phyloP scores from a whole-genome alignment of 1,140 invertebrate genomes.

The Diorhabda sublineata region DNA sequence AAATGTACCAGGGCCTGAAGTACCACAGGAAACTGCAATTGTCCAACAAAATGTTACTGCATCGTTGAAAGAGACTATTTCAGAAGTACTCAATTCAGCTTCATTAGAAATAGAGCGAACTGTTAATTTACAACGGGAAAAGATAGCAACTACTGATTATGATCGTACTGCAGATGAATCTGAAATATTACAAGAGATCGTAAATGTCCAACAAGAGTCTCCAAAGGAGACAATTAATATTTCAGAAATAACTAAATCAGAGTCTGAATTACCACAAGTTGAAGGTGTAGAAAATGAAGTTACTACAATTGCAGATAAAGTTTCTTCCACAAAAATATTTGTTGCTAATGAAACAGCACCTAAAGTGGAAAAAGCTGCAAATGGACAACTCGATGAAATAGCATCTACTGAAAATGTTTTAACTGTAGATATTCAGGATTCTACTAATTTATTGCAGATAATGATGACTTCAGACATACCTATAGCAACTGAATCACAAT shows the following conservation, averaged over 20 bases:
- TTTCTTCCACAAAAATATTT: neutral
- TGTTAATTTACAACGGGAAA: neutral
- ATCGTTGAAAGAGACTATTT: no score
- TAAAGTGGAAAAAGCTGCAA: neutral
- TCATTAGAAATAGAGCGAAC: neutral
- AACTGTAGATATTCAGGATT: neutral
- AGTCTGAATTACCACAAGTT: no score
- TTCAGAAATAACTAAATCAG: no score
- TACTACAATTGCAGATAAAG: no score
- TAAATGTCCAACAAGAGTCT: neutral
- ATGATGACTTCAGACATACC: no score
- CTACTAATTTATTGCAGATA: neutral
- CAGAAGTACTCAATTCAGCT: neutral
- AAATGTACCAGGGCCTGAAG: no score
- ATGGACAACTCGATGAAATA: neutral
- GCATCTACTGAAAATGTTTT: neutral
- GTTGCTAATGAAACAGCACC: neutral
- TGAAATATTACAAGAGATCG: no score
- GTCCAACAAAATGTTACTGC: no score
- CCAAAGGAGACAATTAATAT: neutral
- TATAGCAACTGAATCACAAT: no score
- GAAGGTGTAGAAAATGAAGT: no score
- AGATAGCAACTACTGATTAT: neutral
- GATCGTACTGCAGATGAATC: no score
- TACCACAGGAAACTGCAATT: no score